A percentile compares a stretch with the other conserved stretches of the same genome.
Conservation (phyloP, 2,113 vertebrate species). For the Myiozetetes cayanensis region DNA sequence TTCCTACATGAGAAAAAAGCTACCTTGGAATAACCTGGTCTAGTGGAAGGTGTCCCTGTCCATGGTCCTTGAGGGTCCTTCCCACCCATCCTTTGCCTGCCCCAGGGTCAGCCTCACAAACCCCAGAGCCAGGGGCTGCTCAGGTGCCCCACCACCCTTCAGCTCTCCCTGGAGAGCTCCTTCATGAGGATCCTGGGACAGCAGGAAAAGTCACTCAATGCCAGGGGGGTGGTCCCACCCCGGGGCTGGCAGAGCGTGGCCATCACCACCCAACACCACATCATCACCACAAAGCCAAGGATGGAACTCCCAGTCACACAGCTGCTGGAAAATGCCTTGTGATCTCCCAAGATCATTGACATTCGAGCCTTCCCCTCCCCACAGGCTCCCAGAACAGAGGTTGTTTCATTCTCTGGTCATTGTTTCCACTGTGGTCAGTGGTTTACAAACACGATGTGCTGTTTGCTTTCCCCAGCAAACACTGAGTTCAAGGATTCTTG, state of each 20-base stretch:
- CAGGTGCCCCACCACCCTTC: not conserved
- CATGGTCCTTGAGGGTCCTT: not conserved
- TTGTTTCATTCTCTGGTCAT: not conserved
- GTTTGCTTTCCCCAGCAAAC: not conserved
- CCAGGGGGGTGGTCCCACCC: accelerated
- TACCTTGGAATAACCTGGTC: not conserved
- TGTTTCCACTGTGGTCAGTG: not conserved
- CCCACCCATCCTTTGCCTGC: not conserved
- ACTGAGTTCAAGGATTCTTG: not conserved
- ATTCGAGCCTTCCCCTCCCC: not conserved
- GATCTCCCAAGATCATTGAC: not conserved
- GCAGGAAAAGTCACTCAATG: not conserved
- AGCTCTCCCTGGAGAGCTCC: not conserved
- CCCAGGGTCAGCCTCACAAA: not conserved
- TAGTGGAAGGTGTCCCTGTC: not conserved
- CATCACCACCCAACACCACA: not conserved
- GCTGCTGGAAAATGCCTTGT: not conserved
- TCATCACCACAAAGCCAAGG: not conserved
- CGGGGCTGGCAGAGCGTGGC: not conserved
- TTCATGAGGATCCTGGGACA: not conserved
- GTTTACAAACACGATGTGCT: not conserved
- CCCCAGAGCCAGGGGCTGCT: not conserved
- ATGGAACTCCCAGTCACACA: not conserved
- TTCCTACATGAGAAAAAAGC: not conserved
- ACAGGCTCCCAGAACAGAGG: not conserved